Evolutionary conservation across 2,113 vertebrate species (phyloP), one percentile per base, ranked within the genome.

Genomic region (Platichthys stellatus): DNA sequence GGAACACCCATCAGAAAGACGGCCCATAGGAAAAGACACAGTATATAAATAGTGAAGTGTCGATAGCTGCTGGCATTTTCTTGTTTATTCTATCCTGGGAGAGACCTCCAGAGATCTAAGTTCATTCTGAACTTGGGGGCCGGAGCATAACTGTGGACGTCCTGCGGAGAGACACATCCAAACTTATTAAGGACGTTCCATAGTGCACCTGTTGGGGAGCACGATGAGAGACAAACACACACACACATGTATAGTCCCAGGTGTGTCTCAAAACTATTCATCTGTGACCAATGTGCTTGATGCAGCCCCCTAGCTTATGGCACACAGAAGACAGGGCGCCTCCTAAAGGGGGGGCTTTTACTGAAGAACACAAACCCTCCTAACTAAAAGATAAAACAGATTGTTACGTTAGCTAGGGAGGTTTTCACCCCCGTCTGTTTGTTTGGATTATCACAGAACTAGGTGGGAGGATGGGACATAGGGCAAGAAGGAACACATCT

Each of bases 1-100:
- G 74, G 69, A 88, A 79, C 74, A 82, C 38, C 80, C 81, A 86
- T 90, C 81, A 90, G 67, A 84, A 65, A 54, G 70, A 86, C 62
- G 73, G 82, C 71, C 66, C 65, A 74, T 69, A 71, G 84, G 76
- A 79, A 74, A 74, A 81, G 40, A 71, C 62, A 75, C 72, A 75
- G 47, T 18, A 7, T 4, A 3, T 73, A 88, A 26, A 58, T 59
- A 80, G 63, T 69, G 17, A 23, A 43, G 21, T 77, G 45, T 88
- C 73, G 81, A 54, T 54, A 21, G 51, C 77, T 80, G 64, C 77
- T 87, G 47, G 14, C 0, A 18, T 49, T 54, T 54, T 54, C 7
- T 54, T 54, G 51, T 54, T 54, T 54, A 10, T 54, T 54, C n/a
- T 54, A n/a, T 9, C 20, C 51, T 21, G 20, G 8, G 18, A n/a